phyloP scores from a whole-genome alignment of 2,888 invertebrate genomes.

The Drosophila dives region DNA sequence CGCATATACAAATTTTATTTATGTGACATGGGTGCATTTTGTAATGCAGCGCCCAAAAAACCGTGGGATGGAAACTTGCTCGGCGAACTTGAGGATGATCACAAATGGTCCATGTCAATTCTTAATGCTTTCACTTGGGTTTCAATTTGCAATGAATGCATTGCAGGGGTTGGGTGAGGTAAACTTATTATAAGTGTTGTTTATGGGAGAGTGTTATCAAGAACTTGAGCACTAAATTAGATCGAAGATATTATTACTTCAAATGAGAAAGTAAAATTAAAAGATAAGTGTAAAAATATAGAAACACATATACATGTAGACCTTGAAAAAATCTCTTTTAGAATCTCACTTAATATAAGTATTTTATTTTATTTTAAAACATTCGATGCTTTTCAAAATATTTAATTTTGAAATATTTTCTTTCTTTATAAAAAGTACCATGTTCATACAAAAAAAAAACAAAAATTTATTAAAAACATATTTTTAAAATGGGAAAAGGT shows the following conservation, averaged over 20 bases:
- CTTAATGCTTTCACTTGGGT: constrained; percentile 50
- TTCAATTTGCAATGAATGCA: constrained; percentile 46
- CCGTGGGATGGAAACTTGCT: constrained; percentile 69
- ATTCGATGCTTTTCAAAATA: too few relatives aligned
- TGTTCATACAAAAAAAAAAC: too few relatives aligned
- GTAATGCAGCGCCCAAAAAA: constrained; percentile 31
- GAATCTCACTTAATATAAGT: not conserved
- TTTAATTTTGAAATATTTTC: too few relatives aligned
- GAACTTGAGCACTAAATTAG: not conserved
- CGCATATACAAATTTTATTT: constrained; percentile 80
- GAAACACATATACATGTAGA: not conserved
- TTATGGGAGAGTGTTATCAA: not conserved
- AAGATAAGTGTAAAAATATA: not conserved
- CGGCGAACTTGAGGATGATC: constrained; percentile 39
- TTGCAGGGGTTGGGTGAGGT: constrained; percentile 1
- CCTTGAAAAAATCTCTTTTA: not conserved
- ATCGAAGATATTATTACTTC: not conserved
- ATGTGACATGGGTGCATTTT: constrained; percentile 77
- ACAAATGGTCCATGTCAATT: constrained; percentile 72
- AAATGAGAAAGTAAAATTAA: not conserved
- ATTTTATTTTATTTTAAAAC: too few relatives aligned
- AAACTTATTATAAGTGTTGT: not conserved
- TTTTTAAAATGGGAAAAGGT: not conserved
- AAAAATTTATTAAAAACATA: not conserved
- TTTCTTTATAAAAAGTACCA: too few relatives aligned